Conservation (phyloP, 2,888 invertebrate genomes). For the Tetranychus truncatus region DNA sequence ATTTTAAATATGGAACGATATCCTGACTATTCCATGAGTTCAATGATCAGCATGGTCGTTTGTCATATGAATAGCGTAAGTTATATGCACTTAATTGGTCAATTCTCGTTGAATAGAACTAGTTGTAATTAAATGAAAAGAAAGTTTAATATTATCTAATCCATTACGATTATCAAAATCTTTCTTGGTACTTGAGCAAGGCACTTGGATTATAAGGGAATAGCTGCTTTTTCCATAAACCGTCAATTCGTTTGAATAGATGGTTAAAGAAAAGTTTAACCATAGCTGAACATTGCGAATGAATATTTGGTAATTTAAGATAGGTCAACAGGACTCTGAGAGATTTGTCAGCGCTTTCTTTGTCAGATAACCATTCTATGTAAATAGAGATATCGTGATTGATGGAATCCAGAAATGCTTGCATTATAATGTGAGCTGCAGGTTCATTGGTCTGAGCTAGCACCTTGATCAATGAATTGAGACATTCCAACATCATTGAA, state of each 20-base stretch:
- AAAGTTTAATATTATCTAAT: too few species aligned
- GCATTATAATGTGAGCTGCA: background rate
- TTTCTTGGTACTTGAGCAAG: background rate
- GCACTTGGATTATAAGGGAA: conserved; percentile 9
- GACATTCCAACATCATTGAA: background rate
- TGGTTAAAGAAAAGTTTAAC: background rate
- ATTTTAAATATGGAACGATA: too few species aligned
- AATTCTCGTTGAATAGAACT: too few species aligned
- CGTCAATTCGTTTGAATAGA: background rate
- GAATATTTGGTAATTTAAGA: background rate
- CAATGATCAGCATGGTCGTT: too few species aligned
- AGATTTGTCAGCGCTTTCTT: background rate
- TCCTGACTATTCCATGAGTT: too few species aligned
- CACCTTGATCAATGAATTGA: background rate
- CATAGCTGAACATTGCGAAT: background rate
- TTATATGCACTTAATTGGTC: too few species aligned
- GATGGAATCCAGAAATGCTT: background rate
- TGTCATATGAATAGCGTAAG: too few species aligned
- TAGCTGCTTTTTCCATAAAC: background rate
- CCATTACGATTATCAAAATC: background rate
- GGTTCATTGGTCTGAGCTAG: background rate
- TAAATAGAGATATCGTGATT: background rate
- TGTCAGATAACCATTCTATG: conserved; percentile 3
- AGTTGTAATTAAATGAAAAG: too few species aligned
- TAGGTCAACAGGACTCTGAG: background rate